Base-by-base conservation (phyloP, 2,888 invertebrate species). In the Lithophane semibrunnea region DNA sequence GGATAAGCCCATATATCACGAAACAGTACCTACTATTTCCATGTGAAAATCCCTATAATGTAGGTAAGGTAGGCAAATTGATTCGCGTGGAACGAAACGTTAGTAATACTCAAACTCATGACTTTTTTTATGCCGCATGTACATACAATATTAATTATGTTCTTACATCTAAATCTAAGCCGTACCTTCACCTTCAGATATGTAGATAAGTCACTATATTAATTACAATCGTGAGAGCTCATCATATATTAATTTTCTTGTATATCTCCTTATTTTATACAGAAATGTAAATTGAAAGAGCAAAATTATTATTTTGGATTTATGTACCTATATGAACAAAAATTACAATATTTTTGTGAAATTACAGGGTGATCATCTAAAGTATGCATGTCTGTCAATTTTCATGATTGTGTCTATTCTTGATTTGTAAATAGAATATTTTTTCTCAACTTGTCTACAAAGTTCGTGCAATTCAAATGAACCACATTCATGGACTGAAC, bases 161-260 rank as follows among this genome's bases (percentile, higher is more conserved):
- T 21, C 7, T 49, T 47, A 44, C 64, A 75, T 49, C 29, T n/a
- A 42, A 49, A 52, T 42, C 13, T 24, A 49, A 66, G 58, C 44
- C 29, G 8, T 5, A 52, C 29, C 47, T 52, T 66, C 37, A 44
- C 52, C 10, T 24, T 71, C 18, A 56, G 29, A 18, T 63, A 63
- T 49, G 47, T 12, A 56, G 47, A 56, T 61, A 74, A 64, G 10
- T n/a, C n/a, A 44, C 37, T 60, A 44, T 16, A 75, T 47, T 71
- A 63, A 83, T 70, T 82, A 66, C 9, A 16, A 29, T 24, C 61
- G 56, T 37, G 65, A 54, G 79, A 83, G 66, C 63, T 78, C 29
- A 60, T 56, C 58, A 60, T 47, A 21, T 49, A 74, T 64, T 18
- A 73, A 64, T 47, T 67, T 77, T 54, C 49, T 18, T 65, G 58